Evolutionary conservation across 2,797 vertebrate genomes (phyloP).

Genomic region (Sciurus vulgaris): DNA sequence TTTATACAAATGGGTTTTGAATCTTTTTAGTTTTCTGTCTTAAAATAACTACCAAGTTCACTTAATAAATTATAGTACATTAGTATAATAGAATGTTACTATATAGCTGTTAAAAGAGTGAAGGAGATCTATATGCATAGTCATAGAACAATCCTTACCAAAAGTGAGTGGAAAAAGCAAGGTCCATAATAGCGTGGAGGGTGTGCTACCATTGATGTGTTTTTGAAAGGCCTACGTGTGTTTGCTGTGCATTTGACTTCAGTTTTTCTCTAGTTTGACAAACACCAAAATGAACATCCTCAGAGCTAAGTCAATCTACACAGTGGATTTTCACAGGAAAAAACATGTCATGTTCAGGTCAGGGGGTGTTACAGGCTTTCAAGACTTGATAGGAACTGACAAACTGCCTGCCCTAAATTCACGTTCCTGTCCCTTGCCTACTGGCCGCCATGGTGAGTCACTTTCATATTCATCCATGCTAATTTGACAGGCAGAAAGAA

Average conservation of each 20-base stretch:
- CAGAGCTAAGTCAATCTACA: not conserved
- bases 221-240: not conserved
- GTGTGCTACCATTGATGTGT: not conserved
- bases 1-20: not conserved
- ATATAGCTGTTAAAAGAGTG: not conserved
- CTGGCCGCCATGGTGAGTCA: not conserved
- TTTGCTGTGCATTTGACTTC: not conserved
- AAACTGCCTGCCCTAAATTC: not conserved
- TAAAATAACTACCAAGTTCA: not conserved
- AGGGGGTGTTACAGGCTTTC: not conserved
- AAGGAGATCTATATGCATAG: not conserved
- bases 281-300: not conserved
- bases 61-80: not conserved
- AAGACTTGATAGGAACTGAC: not conserved
- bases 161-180: not conserved
- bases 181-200: not conserved
- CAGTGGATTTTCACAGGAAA: not conserved
- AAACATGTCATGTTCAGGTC: not conserved
- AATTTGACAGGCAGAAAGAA: not conserved
- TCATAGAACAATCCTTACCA: not conserved
- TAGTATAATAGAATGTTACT: too few relatives aligned
- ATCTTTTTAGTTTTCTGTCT: not conserved
- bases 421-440: not conserved
- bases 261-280: conserved; percentile 14
- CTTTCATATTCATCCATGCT: not conserved